Conservation (phyloP, 2,888 invertebrate genomes). For the Harpagoxenus sublaevis region DNA sequence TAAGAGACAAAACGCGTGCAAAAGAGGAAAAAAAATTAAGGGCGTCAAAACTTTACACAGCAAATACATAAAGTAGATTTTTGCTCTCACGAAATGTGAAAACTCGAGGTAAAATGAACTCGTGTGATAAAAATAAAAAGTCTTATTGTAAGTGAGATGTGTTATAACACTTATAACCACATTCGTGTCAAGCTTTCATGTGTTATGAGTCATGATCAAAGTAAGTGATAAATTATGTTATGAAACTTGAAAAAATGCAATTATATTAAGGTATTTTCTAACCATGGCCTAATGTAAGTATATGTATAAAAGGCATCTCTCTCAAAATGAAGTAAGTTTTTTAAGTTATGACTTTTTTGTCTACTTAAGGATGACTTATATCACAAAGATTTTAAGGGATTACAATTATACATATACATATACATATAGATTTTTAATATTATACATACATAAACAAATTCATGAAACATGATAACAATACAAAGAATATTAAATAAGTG, state of each 20-base stretch:
- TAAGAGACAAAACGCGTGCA: background rate
- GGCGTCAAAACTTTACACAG: slow-evolving; percentile 3
- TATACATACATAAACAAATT: slow-evolving; percentile 3
- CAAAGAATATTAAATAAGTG: background rate
- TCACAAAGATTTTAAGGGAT: background rate
- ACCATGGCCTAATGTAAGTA: background rate
- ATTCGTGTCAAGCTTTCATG: background rate
- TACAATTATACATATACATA: too few species aligned
- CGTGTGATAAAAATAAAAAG: background rate
- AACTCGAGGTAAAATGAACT: background rate
- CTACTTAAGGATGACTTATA: background rate
- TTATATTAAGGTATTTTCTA: background rate
- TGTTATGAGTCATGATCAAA: background rate
- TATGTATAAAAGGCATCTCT: background rate
- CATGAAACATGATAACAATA: background rate
- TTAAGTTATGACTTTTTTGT: background rate
- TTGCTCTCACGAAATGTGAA: background rate
- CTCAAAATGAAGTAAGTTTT: background rate
- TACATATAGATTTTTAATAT: background rate
- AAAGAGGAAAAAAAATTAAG: background rate
- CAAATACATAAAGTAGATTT: slow-evolving; percentile 2
- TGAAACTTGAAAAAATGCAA: background rate
- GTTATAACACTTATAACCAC: background rate
- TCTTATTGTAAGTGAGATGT: background rate
- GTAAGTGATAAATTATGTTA: background rate